Conservation (phyloP, 1,140 invertebrate species). For the Colletes latitarsis region DNA sequence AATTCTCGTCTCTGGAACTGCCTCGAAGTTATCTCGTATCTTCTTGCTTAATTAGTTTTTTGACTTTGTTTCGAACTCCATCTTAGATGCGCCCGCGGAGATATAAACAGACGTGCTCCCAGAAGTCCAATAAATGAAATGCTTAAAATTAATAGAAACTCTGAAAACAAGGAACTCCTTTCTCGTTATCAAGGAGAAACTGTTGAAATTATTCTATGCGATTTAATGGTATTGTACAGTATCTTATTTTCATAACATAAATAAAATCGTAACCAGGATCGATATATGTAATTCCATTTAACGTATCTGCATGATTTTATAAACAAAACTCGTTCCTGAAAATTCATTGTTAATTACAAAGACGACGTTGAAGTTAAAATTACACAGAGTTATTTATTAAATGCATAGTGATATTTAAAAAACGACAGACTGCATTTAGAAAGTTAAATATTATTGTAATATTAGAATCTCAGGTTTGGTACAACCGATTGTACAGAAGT, state of each 20-base stretch:
- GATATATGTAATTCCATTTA: not conserved
- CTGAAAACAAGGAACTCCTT: not conserved
- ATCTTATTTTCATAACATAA: not conserved
- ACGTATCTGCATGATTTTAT: too few species aligned
- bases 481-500: not conserved
- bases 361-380: too few species aligned
- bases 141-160: constrained; percentile 8
- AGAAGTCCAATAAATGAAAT: constrained; percentile 1
- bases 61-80: constrained; percentile 28
- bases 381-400: too few species aligned
- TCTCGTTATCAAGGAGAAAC: too few species aligned
- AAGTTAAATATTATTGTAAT: too few species aligned
- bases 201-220: not conserved
- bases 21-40: constrained; percentile 16
- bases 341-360: too few species aligned
- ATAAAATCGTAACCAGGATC: not conserved
- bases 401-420: too few species aligned
- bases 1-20: constrained; percentile 16
- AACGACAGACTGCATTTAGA: too few species aligned
- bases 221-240: not conserved
- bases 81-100: not conserved
- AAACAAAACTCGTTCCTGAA: too few species aligned
- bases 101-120: constrained; percentile 2
- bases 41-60: constrained; percentile 35
- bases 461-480: too few species aligned